These are phyloP conservation scores for Cinara cedri DNA, from an alignment of 2,888 invertebrate species.

Conservation along the genomic window DNA sequence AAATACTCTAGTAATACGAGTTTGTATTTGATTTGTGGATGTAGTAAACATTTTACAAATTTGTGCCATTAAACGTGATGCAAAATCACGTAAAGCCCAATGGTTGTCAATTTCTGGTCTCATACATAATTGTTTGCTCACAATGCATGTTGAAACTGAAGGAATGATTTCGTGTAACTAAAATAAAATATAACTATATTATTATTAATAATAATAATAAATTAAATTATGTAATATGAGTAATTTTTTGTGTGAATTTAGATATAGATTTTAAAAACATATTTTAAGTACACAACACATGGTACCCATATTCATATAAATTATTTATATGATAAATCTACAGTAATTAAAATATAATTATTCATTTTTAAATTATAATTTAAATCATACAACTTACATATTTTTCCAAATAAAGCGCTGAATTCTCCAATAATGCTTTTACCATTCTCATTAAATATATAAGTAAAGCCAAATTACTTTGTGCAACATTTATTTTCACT, in stretches of 20 bases:
- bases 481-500: constrained; percentile 96
- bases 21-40: constrained; percentile 93
- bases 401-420: constrained; percentile 94
- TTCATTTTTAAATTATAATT: not conserved
- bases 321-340: too few species aligned
- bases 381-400: constrained; percentile 74
- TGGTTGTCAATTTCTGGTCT: constrained; percentile 97
- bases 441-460: constrained; percentile 99
- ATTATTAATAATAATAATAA: too few species aligned
- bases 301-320: too few species aligned
- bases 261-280: too few species aligned
- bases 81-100: constrained; percentile 97
- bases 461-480: constrained; percentile 92
- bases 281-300: too few species aligned
- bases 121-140: constrained; percentile 92
- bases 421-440: constrained; percentile 93
- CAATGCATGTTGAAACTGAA: constrained; percentile 94
- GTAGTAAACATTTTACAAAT: constrained; percentile 96
- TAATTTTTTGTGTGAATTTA: too few species aligned
- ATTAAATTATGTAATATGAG: too few species aligned
- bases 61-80: constrained; percentile 89
- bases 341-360: not conserved
- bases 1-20: constrained; percentile 83
- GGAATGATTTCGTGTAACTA: constrained; percentile 96
- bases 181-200: constrained; percentile 65